These are phyloP conservation scores for Psittacula echo DNA, from an alignment of 2,797 vertebrate genomes.

Conservation along the genomic window DNA sequence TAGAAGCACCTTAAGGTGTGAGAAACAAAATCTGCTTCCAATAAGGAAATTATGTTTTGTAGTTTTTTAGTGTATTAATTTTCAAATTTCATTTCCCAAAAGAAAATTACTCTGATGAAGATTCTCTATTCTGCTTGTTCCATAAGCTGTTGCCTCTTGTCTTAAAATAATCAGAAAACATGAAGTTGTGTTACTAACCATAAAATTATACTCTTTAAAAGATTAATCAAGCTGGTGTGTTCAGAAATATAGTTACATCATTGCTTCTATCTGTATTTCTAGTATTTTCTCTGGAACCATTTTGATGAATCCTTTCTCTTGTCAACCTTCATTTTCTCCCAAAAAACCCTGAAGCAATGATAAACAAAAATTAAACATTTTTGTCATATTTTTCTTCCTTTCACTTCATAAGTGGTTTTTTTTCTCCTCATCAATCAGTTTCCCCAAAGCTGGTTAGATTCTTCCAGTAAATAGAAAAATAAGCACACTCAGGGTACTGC, in stretches of 20 bases:
- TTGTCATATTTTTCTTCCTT: not conserved
- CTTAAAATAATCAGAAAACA: not conserved
- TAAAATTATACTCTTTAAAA: not conserved
- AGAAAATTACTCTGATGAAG: not conserved
- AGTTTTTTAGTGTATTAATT: not conserved
- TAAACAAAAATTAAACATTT: not conserved
- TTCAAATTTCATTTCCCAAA: not conserved
- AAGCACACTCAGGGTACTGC: not conserved
- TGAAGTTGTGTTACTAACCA: not conserved
- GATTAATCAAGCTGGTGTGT: not conserved
- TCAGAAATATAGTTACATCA: not conserved
- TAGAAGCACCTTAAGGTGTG: not conserved
- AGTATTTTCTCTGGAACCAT: not conserved
- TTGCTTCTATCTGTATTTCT: not conserved
- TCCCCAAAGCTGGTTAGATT: accelerated
- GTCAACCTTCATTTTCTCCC: not conserved
- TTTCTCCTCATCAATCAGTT: not conserved
- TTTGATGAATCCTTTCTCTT: not conserved
- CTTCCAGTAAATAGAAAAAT: not conserved
- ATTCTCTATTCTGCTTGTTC: not conserved
- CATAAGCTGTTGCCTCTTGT: not conserved
- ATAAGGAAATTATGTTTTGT: not conserved
- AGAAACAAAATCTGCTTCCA: not conserved
- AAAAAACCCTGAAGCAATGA: not conserved
- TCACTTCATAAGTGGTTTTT: not conserved